A percentile compares a stretch with the other conserved stretches of the same genome.
Conservation (phyloP, 2,797 vertebrate genomes). For the Carcharodon carcharias region DNA sequence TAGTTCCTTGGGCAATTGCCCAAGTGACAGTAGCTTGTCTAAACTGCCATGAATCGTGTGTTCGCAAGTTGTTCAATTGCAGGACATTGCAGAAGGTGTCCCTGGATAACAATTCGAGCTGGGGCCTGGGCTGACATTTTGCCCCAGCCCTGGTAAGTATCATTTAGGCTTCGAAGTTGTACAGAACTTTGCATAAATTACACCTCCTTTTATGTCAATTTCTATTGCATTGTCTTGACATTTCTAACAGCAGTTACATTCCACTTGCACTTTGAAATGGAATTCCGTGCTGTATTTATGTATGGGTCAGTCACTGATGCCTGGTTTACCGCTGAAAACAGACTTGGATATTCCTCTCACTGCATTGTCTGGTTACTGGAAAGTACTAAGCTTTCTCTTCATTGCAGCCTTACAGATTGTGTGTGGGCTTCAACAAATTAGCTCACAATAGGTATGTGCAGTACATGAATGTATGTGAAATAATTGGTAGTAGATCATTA, state of each 20-base stretch:
- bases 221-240: not conserved
- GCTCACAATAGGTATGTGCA: not conserved
- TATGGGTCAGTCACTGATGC: not conserved
- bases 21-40: not conserved
- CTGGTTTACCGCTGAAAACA: not conserved
- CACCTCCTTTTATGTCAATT: not conserved
- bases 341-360: no score
- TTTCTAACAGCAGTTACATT: not conserved
- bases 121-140: not conserved
- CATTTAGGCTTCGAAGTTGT: no score
- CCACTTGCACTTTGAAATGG: not conserved
- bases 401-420: not conserved
- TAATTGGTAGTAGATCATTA: not conserved
- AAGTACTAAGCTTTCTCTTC: not conserved
- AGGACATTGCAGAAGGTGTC: not conserved
- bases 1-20: not conserved
- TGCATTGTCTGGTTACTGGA: not conserved
- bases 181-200: not conserved
- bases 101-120: not conserved
- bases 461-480: not conserved
- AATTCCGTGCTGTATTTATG: not conserved
- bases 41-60: not conserved
- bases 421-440: not conserved
- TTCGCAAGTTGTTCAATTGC: not conserved
- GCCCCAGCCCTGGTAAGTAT: not conserved